Evolutionary conservation across 2,888 invertebrate species (phyloP).

Genomic region (Parnassius orleans): DNA sequence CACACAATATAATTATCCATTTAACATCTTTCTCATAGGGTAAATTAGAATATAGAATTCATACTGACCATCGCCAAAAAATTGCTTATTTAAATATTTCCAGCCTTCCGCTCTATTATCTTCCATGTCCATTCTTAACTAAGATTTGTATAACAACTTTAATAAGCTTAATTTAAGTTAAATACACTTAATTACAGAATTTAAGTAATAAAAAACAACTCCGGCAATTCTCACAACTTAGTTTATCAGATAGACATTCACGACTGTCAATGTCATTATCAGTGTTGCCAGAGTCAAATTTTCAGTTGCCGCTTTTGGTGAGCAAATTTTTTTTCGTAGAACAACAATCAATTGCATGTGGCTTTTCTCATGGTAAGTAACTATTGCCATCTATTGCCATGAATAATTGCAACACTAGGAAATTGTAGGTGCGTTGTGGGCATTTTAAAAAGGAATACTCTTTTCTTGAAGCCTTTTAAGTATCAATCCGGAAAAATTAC

Average conservation of each 20-base stretch:
- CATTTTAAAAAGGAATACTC: no score
- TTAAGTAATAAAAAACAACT: constrained; percentile 8
- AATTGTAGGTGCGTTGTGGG: no score
- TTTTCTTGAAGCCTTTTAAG: no score
- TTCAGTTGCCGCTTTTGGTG: no score
- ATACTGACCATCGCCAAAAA: constrained; percentile 74
- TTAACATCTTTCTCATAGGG: constrained; percentile 30
- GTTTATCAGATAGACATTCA: constrained; percentile 27
- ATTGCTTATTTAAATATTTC: constrained; percentile 77
- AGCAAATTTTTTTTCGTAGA: no score
- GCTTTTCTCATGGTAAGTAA: no score
- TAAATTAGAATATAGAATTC: constrained; percentile 32
- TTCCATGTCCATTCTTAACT: constrained; percentile 52
- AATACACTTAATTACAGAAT: constrained; percentile 22
- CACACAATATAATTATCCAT: constrained; percentile 7
- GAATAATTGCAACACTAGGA: no score
- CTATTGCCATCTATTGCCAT: no score
- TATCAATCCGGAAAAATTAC: no score
- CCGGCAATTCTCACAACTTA: constrained; percentile 23
- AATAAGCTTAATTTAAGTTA: constrained; percentile 8
- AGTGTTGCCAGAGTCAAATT: constrained; percentile 1
- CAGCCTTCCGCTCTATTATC: constrained; percentile 75
- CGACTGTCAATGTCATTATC: constrained; percentile 28
- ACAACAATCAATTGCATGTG: no score
- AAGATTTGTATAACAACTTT: constrained; percentile 8